Percentiles rank a stretch among this genome's conserved stretches.
phyloP scores from a whole-genome alignment of 23 tunicate genomes.

The Diplosoma virens region DNA sequence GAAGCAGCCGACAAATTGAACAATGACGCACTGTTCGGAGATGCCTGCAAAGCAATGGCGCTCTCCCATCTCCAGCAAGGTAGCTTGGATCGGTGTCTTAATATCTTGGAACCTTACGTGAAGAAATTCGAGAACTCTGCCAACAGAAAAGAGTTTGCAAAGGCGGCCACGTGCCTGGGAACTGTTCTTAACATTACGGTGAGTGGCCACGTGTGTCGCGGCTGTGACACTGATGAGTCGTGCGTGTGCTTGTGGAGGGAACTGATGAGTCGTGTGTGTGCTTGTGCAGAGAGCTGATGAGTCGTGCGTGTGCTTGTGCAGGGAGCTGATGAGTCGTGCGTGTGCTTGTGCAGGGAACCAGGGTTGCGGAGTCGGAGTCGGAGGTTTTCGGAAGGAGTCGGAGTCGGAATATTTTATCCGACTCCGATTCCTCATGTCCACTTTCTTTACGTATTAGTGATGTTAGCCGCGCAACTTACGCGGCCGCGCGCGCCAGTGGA shows the following conservation, averaged over 20 bases:
- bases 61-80: constrained; percentile 74
- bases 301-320: neutral
- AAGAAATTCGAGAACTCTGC: constrained; percentile 40
- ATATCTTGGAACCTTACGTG: constrained; percentile 64
- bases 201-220: too few relatives aligned
- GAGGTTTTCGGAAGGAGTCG: too few relatives aligned
- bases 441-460: too few relatives aligned
- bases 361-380: too few relatives aligned
- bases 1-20: constrained; percentile 44
- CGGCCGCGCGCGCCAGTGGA: too few relatives aligned
- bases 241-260: constrained; percentile 29
- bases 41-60: constrained; percentile 72
- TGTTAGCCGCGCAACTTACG: too few relatives aligned
- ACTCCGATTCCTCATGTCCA: too few relatives aligned
- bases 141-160: constrained; percentile 40
- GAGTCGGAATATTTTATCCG: too few relatives aligned
- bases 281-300: constrained; percentile 43
- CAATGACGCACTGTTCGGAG: constrained; percentile 47
- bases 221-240: too few relatives aligned
- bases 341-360: constrained; percentile 43
- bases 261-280: neutral
- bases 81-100: constrained; percentile 37
- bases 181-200: constrained; percentile 62
- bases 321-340: constrained; percentile 34
- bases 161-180: constrained; percentile 78